Evolutionary conservation across 2,113 vertebrate species (phyloP).

Genomic region (Lipophrys pholis): DNA sequence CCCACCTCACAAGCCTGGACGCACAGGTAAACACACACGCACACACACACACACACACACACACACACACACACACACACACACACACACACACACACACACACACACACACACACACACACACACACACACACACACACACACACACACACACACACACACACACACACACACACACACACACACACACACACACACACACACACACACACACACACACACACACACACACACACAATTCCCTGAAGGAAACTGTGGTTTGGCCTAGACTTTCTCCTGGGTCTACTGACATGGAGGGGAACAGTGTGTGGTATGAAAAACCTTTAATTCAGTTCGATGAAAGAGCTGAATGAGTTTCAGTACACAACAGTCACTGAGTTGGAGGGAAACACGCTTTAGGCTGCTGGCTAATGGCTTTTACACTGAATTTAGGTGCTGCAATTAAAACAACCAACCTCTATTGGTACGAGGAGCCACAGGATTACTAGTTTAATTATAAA

Average conservation of each 20-base stretch:
- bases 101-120: not conserved
- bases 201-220: constrained; percentile 34
- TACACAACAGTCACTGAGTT: not conserved
- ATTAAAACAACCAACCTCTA: constrained; percentile 7
- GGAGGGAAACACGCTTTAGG: constrained; percentile 5
- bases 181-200: not conserved
- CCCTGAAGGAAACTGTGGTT: constrained; percentile 6
- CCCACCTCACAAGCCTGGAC: constrained; percentile 11
- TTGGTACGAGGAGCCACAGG: not conserved
- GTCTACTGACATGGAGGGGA: constrained; percentile 8
- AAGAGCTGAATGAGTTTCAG: constrained; percentile 18
- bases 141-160: not conserved
- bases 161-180: constrained; percentile 28
- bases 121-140: constrained; percentile 22
- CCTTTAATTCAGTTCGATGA: constrained; percentile 26
- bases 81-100: too few species aligned
- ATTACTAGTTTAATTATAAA: too few species aligned
- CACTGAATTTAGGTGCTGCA: not conserved
- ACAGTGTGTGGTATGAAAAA: constrained; percentile 32
- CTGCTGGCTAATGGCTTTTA: not conserved
- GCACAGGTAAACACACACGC: too few species aligned
- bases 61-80: constrained; percentile 3
- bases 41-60: constrained; percentile 29
- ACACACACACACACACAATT: not conserved
- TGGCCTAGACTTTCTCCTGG: not conserved